phyloP scores from a whole-genome alignment of 2,888 invertebrate genomes.

The Clanis bilineata region DNA sequence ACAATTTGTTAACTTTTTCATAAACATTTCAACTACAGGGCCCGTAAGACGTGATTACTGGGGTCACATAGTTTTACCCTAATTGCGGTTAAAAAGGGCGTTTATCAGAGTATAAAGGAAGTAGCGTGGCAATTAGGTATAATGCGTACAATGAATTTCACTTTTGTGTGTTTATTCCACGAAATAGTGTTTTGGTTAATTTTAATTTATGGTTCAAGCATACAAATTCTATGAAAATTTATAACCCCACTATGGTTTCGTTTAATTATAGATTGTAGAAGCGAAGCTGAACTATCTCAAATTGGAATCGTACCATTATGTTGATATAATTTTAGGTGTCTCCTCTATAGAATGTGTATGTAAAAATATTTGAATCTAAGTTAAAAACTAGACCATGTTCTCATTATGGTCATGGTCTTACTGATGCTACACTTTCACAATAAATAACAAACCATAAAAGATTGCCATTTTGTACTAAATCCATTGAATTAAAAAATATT shows the following conservation, averaged over 20 bases:
- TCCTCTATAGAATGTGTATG: no score
- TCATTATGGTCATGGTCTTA: no score
- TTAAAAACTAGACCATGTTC: no score
- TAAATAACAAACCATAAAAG: not conserved
- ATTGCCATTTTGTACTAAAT: slow-evolving; percentile 8
- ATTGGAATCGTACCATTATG: not conserved
- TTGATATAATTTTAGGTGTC: no score
- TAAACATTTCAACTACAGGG: not conserved
- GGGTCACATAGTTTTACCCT: slow-evolving; percentile 20
- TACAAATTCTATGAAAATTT: not conserved
- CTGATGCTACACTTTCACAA: not conserved
- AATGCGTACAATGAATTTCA: slow-evolving; percentile 33
- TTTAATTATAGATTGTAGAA: not conserved
- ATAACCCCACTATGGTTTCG: not conserved
- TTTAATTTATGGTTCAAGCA: slow-evolving; percentile 22
- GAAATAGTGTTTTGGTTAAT: slow-evolving; percentile 23
- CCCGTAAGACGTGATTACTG: not conserved
- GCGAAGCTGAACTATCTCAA: not conserved
- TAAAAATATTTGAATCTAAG: no score
- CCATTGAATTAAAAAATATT: slow-evolving; percentile 24
- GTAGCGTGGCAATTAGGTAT: slow-evolving; percentile 30
- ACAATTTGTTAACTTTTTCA: not conserved
- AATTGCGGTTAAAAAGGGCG: slow-evolving; percentile 26
- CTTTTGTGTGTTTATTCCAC: slow-evolving; percentile 26
- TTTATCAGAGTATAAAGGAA: slow-evolving; percentile 18